Conservation (phyloP, 2,113 vertebrate species). For the Rynchops niger region DNA sequence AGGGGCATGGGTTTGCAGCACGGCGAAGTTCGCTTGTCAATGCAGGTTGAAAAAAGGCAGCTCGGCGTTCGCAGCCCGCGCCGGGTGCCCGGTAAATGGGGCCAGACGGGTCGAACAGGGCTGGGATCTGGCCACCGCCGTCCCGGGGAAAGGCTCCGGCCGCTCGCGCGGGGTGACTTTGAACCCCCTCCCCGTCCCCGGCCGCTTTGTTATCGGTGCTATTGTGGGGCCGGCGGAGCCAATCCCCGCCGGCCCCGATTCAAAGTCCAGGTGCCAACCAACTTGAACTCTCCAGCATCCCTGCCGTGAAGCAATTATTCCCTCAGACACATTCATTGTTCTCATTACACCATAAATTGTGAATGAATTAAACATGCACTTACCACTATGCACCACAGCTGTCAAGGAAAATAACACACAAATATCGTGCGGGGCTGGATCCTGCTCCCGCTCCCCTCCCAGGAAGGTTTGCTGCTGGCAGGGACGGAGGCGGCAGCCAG, state of each 20-base stretch:
- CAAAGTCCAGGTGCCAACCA: slow-evolving; percentile 55
- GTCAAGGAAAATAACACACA: slow-evolving; percentile 51
- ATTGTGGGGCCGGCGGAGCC: slow-evolving; percentile 14
- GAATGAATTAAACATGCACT: slow-evolving; percentile 54
- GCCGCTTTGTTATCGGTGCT: not conserved
- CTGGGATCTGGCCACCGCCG: not conserved
- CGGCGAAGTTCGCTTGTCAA: not conserved
- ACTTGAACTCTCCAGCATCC: slow-evolving; percentile 54
- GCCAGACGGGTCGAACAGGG: not conserved
- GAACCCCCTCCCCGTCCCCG: not conserved
- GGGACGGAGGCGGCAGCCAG: not conserved
- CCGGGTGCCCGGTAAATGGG: not conserved
- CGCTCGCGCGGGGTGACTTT: not conserved
- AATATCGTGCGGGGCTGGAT: not conserved
- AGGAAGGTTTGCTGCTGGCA: not conserved
- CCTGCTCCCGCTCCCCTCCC: not conserved
- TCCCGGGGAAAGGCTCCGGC: not conserved
- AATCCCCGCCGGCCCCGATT: slow-evolving; percentile 21
- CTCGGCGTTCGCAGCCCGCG: not conserved
- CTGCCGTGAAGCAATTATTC: slow-evolving; percentile 42
- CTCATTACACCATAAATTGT: slow-evolving; percentile 47
- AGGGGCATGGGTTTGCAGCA: fast-evolving
- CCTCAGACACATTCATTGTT: slow-evolving; percentile 43
- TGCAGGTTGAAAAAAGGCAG: not conserved
- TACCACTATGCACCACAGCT: slow-evolving; percentile 45